These are phyloP conservation scores for Leptinotarsa juncta DNA, from an alignment of 2,888 invertebrate genomes.

Conservation along the genomic window DNA sequence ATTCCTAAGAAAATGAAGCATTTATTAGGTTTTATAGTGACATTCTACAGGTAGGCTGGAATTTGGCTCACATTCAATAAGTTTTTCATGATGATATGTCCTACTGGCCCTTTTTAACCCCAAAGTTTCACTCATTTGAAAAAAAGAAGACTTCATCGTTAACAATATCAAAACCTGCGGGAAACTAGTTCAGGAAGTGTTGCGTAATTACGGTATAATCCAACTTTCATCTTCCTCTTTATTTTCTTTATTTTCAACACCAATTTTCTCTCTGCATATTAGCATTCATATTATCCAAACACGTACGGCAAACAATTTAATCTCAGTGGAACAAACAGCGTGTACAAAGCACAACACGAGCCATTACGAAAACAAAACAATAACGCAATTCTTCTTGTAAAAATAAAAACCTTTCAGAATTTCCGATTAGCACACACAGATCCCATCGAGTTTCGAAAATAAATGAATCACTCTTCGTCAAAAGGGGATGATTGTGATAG, in stretches of 20 bases:
- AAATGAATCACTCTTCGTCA: neutral
- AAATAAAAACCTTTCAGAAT: conserved; percentile 34
- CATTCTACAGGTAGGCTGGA: too few relatives aligned
- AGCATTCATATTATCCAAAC: conserved; percentile 10
- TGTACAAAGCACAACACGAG: conserved; percentile 33
- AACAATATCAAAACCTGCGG: neutral
- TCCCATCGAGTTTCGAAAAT: conserved; percentile 7
- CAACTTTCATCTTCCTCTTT: neutral
- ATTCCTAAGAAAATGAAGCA: too few relatives aligned
- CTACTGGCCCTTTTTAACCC: too few relatives aligned
- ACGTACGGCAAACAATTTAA: conserved; percentile 29
- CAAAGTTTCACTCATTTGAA: too few relatives aligned
- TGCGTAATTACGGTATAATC: neutral
- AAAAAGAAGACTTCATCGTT: neutral
- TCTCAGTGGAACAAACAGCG: conserved; percentile 24
- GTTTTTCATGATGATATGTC: too few relatives aligned
- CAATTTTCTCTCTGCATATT: conserved; percentile 10
- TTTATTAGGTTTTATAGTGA: too few relatives aligned
- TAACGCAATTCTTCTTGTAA: conserved; percentile 33
- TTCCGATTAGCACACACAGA: conserved; percentile 26
- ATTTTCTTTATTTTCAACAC: neutral
- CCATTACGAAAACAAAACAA: conserved; percentile 37
- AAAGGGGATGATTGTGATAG: neutral
- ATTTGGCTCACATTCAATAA: too few relatives aligned
- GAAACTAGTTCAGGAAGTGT: neutral